Evolutionary conservation across 1,140 invertebrate genomes (phyloP).

Genomic region (Bombus affinis): DNA sequence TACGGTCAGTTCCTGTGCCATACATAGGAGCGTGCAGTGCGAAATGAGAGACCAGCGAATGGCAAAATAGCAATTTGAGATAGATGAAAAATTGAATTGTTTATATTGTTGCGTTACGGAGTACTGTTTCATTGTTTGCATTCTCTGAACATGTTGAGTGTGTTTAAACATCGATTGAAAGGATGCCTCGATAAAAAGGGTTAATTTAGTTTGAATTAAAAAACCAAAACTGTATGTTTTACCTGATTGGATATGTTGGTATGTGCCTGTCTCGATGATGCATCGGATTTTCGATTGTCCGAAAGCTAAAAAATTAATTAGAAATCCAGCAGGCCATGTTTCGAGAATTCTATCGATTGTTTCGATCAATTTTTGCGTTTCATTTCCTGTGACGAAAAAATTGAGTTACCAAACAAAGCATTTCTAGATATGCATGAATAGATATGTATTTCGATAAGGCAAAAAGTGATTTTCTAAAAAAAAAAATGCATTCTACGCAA

Average conservation of each 20-base stretch:
- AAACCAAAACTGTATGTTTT: neutral
- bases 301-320: neutral
- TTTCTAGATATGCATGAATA: neutral
- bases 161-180: neutral
- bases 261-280: neutral
- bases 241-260: no score
- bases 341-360: neutral
- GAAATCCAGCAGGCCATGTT: neutral
- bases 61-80: neutral
- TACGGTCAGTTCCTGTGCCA: neutral
- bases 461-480: no score
- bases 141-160: neutral
- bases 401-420: neutral
- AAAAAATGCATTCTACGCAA: no score
- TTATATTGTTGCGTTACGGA: neutral
- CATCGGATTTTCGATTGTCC: neutral
- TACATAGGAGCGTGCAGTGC: no score
- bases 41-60: neutral
- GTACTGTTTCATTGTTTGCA: neutral
- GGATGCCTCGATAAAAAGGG: neutral
- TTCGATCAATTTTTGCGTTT: neutral
- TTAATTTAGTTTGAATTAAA: neutral
- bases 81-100: slow-evolving; percentile 1
- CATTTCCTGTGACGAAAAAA: no score
- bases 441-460: no score